Evolutionary conservation across 1,140 invertebrate species (phyloP).

Genomic region (Sitobion miscanthi): DNA sequence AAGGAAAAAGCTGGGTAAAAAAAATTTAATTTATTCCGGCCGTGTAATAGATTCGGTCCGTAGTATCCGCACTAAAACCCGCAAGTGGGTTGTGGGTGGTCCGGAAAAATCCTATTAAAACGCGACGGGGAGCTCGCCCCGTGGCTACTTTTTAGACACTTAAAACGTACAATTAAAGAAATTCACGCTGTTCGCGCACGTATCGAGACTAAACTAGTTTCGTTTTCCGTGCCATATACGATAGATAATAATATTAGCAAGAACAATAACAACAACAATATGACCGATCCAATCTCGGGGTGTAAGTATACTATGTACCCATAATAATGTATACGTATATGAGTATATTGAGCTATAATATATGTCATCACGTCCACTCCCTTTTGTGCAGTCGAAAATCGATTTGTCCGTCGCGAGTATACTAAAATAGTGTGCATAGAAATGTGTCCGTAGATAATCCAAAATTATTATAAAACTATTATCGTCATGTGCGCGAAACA

Average conservation of each 20-base stretch:
- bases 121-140: neutral
- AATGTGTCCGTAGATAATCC: neutral
- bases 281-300: neutral
- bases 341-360: neutral
- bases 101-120: conserved; percentile 47
- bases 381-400: neutral
- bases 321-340: neutral
- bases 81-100: conserved; percentile 24
- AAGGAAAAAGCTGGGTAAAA: neutral
- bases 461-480: neutral
- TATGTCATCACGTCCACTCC: neutral
- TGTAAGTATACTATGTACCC: too few relatives aligned
- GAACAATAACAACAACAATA: neutral
- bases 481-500: neutral
- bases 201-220: conserved; percentile 8
- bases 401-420: neutral
- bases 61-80: conserved; percentile 20
- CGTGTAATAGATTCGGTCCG: conserved; percentile 20
- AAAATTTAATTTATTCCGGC: conserved; percentile 43
- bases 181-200: conserved; percentile 10
- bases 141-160: conserved; percentile 23
- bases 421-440: neutral
- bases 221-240: neutral
- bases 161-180: conserved; percentile 26
- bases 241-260: neutral